A percentile compares a stretch with the other conserved stretches of the same genome.
phyloP scores from a whole-genome alignment of 2,113 vertebrate species.

The Passerina amoena region DNA sequence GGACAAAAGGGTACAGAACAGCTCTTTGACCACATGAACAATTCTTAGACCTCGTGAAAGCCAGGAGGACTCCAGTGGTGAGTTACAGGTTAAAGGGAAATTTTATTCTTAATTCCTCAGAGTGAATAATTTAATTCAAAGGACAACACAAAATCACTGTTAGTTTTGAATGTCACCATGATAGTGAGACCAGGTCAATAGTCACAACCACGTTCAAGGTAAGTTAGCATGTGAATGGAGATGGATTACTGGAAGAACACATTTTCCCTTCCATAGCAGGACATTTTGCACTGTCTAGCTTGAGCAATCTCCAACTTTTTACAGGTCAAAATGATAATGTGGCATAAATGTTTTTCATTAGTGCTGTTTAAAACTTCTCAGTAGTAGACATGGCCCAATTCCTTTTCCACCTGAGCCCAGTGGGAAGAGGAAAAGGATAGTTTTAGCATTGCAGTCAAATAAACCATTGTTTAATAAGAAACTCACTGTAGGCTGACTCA shows the following conservation, averaged over 20 bases:
- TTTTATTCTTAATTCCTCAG: neutral
- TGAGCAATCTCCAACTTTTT: neutral
- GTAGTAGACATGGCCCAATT: neutral
- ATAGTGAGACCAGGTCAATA: neutral
- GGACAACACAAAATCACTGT: neutral
- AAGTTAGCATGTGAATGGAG: neutral
- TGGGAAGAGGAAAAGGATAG: neutral
- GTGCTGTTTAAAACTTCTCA: neutral
- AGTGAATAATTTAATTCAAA: neutral
- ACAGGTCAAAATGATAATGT: neutral
- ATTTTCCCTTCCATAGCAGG: neutral
- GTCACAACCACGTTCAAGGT: neutral
- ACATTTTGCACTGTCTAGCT: neutral
- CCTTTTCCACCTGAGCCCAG: neutral
- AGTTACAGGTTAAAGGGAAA: neutral
- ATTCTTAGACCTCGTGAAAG: neutral
- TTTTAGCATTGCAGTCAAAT: neutral
- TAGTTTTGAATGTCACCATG: neutral
- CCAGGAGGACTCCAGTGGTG: neutral
- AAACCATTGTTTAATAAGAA: constrained; percentile 11
- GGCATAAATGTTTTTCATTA: neutral
- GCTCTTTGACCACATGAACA: neutral
- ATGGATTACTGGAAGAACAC: neutral
- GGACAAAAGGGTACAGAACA: neutral
- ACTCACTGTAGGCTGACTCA: neutral